phyloP scores from a whole-genome alignment of 2,797 vertebrate species.

The Oreortyx pictus region DNA sequence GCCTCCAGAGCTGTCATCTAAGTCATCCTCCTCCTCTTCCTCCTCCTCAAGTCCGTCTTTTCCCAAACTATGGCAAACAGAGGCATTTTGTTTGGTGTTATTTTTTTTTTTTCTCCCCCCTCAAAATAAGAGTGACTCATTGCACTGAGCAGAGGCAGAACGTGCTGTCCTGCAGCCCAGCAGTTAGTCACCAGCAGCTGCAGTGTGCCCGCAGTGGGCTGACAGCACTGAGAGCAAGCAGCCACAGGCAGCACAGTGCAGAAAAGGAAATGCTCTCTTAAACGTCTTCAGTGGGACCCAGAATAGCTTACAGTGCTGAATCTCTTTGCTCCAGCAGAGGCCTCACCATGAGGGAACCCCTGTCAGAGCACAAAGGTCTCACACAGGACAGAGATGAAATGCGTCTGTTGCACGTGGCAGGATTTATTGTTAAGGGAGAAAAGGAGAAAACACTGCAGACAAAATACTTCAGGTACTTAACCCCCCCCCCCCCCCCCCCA shows the following conservation, averaged over 20 bases:
- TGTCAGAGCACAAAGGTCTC: background rate
- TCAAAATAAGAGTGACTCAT: background rate
- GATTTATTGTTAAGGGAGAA: background rate
- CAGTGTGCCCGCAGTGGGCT: background rate
- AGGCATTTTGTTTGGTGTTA: background rate
- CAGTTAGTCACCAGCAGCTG: background rate
- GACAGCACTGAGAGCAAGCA: background rate
- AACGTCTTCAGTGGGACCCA: background rate
- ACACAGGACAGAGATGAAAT: background rate
- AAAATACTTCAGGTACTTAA: background rate
- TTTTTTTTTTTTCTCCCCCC: background rate
- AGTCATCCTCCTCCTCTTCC: slow-evolving; percentile 79
- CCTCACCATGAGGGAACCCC: background rate
- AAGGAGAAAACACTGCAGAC: background rate
- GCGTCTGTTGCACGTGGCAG: background rate
- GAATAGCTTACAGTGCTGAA: background rate
- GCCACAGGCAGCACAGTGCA: background rate
- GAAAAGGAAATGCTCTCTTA: background rate
- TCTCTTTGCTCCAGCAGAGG: background rate
- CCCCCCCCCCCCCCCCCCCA: background rate
- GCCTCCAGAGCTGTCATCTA: slow-evolving; percentile 80
- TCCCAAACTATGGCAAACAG: slow-evolving; percentile 79
- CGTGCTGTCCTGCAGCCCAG: background rate
- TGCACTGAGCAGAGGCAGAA: background rate
- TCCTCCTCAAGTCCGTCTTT: slow-evolving; percentile 87